Evolutionary conservation across 2,888 invertebrate species (phyloP).

Genomic region (Apocheima hispidaria): DNA sequence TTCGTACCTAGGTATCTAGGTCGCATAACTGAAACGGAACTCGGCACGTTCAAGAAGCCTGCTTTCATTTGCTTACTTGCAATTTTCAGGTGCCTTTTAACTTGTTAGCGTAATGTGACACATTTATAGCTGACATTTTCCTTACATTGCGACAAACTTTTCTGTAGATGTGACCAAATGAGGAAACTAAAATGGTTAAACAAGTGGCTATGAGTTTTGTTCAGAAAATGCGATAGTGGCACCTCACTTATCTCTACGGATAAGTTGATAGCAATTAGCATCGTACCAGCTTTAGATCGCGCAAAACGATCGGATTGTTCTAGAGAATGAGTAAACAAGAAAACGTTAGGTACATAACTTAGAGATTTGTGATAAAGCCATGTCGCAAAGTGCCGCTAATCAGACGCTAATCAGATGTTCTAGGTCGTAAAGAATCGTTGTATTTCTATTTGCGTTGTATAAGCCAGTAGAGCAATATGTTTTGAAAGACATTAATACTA

Average conservation of each 20-base stretch:
- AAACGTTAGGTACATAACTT: not conserved
- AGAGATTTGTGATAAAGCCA: slow-evolving; percentile 9
- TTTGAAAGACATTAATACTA: too few species aligned
- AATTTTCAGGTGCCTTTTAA: slow-evolving; percentile 24
- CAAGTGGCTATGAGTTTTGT: not conserved
- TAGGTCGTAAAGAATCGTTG: slow-evolving; percentile 42
- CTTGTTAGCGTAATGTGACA: slow-evolving; percentile 8
- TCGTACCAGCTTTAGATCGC: not conserved
- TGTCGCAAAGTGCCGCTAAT: slow-evolving; percentile 51
- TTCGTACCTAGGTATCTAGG: slow-evolving; percentile 36
- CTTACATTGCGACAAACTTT: not conserved
- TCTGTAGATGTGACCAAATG: not conserved
- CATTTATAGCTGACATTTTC: not conserved
- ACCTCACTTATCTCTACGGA: not conserved
- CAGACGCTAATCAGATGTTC: slow-evolving; percentile 47
- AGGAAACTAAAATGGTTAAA: not conserved
- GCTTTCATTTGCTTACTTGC: slow-evolving; percentile 7
- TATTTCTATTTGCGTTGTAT: not conserved
- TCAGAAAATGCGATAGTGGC: not conserved
- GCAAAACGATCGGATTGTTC: not conserved
- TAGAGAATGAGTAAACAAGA: not conserved
- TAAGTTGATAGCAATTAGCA: not conserved
- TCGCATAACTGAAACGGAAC: slow-evolving; percentile 45
- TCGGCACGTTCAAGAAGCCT: slow-evolving; percentile 29
- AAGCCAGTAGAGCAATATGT: too few species aligned